Evolutionary conservation across 2,888 invertebrate genomes (phyloP).

Genomic region (Caenorhabditis auriculariae): DNA sequence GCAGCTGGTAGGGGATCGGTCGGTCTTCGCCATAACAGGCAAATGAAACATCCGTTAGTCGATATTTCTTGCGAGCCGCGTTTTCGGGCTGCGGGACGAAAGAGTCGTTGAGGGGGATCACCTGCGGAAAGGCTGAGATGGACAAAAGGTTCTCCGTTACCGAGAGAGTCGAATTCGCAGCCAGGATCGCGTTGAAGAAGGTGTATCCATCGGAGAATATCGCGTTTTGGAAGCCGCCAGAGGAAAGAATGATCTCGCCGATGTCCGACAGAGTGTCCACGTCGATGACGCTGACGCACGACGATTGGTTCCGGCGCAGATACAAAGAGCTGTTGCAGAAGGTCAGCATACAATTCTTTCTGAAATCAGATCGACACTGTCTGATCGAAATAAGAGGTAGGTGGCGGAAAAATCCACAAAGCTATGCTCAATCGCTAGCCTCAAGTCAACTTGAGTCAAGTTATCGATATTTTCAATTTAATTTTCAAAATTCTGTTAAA

Average conservation of each 20-base stretch:
- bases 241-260: conserved; percentile 51
- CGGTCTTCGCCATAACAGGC: conserved; percentile 46
- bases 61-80: conserved; percentile 28
- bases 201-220: conserved; percentile 51
- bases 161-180: conserved; percentile 49
- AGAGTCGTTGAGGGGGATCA: conserved; percentile 53
- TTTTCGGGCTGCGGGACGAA: conserved; percentile 44
- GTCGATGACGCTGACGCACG: conserved; percentile 59
- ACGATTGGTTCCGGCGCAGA: conserved; percentile 55
- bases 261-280: conserved; percentile 50
- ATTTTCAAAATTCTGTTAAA: no score
- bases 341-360: conserved; percentile 50
- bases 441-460: no score
- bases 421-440: no score
- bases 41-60: conserved; percentile 49
- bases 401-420: no score
- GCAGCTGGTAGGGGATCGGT: conserved; percentile 34
- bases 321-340: conserved; percentile 59
- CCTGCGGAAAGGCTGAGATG: conserved; percentile 24
- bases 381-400: no score
- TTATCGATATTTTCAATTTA: no score
- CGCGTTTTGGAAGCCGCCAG: conserved; percentile 37
- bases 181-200: conserved; percentile 52
- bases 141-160: conserved; percentile 11
- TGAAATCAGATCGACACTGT: conserved; percentile 30